Conservation (phyloP, 2,797 vertebrate genomes). For the Pseudocheirus occidentalis region DNA sequence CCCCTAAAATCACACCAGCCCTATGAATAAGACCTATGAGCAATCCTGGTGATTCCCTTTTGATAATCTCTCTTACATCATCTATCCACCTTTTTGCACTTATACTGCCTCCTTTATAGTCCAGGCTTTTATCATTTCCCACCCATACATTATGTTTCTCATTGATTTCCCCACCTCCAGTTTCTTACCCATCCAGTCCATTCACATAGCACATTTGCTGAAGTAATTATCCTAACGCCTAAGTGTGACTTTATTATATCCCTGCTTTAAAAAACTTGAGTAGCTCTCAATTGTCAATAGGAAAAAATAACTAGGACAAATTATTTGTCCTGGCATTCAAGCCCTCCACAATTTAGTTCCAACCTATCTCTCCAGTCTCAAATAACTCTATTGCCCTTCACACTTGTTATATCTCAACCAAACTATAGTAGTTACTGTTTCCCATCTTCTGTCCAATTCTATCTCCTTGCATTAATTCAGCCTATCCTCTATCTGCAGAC, state of each 20-base stretch:
- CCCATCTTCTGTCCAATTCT: not conserved
- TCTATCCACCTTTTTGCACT: no score
- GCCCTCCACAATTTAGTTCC: not conserved
- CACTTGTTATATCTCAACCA: not conserved
- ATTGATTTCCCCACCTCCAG: not conserved
- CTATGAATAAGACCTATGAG: no score
- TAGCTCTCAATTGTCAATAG: not conserved
- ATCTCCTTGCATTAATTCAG: not conserved
- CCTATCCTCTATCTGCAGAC: not conserved
- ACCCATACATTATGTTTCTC: not conserved
- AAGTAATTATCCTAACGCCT: not conserved
- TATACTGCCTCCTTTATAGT: not conserved
- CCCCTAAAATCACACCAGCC: not conserved
- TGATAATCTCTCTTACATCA: not conserved
- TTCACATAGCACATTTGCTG: not conserved
- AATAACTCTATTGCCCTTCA: not conserved
- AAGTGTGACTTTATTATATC: not conserved
- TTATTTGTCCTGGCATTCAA: not conserved
- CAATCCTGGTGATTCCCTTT: not conserved
- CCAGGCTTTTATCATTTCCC: no score
- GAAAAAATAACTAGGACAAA: not conserved
- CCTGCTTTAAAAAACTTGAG: not conserved
- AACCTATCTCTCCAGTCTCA: not conserved
- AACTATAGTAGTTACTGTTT: not conserved
- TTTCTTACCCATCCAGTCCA: not conserved